Base-by-base conservation (phyloP, 2,888 invertebrate species). In the Ischnura elegans region DNA sequence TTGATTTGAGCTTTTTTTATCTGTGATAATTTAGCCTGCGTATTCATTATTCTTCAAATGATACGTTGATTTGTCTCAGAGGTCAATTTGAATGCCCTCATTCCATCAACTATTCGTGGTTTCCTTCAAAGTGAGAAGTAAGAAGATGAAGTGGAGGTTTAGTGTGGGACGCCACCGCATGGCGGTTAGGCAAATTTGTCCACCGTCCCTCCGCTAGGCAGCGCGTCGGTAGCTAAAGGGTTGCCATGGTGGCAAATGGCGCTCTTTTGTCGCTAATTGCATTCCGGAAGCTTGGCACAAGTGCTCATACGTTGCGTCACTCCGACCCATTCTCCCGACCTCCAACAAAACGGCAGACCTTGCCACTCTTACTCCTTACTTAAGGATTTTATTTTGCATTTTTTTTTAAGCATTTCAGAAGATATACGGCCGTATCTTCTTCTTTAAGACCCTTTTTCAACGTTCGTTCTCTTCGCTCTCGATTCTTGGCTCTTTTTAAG, bases 171-270 rank as follows among this genome's bases (percentile, higher is more conserved):
- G 61, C 25, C 8, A 13, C 36, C 36, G 61, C 61, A 21, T 29
- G 76, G 76, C 76, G 29, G 76, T 76, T 76, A 76, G 36, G 76
- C 36, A 76, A 76, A 76, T 76, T 76, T 8, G 76, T n/a, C n/a
- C n/a, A n/a, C n/a, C n/a, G 76, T 29, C 10, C 29, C 13, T 36
- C 76, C 76, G 36, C 51, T 51, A 8, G 2, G 19, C 13, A 3
- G 19, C 19, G 51, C 16, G 8, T 51, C 51, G 51, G 51, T 19
- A 1, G 51, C 16, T 13, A 8, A 5, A 19, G 8, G 51, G 51
- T 3, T 8, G 13, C 16, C 4, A 51, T 19, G 51, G 51, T 51
- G 76, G 76, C 29, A 25, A 8, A 76, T 25, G 76, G 36, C 29
- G 76, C 29, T 36, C 76, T 76, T 25, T 36, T 36, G 29, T 76